Evolutionary conservation across 1,140 invertebrate species (phyloP), one percentile per base, ranked within the genome.

Genomic region (Tetramorium simillimum): DNA sequence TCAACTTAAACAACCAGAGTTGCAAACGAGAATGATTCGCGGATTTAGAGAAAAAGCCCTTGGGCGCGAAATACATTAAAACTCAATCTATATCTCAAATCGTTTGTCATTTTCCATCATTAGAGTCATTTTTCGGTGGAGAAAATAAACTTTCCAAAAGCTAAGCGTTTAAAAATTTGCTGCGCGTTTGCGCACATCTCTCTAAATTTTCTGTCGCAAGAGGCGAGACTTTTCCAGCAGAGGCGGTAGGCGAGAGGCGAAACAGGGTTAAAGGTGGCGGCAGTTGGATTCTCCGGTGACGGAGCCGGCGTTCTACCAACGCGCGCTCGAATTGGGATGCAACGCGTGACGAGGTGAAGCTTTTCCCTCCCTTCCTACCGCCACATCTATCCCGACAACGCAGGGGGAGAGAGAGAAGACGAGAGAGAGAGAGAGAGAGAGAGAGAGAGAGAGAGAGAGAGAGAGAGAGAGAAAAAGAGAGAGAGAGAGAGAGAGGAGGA

Each of bases 271-370:
- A 63, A 51, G 40, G 65, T 37, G 77, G 84, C 37, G 51, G 40
- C 43, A 69, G 24, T 21, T 28, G 69, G 49, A 86, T 70, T 49
- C 40, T 82, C 76, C 82, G 46, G 51, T 51, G 76, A 28, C 77
- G 62, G 33, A 53, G 77, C 62, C 33, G 24, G 46, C 51, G 28
- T 69, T 84, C 43, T 49, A 60, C 58, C 40, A 77, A 18, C 77
- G 46, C 67, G 40, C 67, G 67, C 37, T 81, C 75, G 53, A 73
- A 84, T 81, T 67, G 75, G 87, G 86, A 90, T 86, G 86, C 63
- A 90, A 80, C 60, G 63, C 46, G 80, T 69, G 76, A 80, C 56
- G 86, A 81, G 51, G 62, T 81, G 72, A 88, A 53, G 56, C 43
- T 43, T 81, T 37, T 28, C 60, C 60, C 46, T 70, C 58, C 40